phyloP scores from a whole-genome alignment of 92 coral and sea anemone genomes.

The Nematostella vectensis region DNA sequence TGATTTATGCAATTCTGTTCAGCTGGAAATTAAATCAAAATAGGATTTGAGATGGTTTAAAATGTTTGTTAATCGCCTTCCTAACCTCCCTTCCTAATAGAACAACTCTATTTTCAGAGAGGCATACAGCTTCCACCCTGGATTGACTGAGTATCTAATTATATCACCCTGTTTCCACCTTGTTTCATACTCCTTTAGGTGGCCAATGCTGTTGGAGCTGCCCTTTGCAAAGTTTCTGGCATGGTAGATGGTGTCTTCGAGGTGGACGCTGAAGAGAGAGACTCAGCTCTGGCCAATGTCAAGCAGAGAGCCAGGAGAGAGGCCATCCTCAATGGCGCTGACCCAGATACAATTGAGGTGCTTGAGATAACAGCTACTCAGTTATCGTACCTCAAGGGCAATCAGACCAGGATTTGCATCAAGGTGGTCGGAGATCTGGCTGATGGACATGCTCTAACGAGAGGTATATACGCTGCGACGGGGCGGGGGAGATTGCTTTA shows the following conservation, averaged over 20 bases:
- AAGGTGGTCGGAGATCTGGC: conserved; percentile 80
- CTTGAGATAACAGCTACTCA: conserved; percentile 56
- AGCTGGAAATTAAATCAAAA: too few relatives aligned
- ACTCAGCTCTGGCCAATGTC: conserved; percentile 16
- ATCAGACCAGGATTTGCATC: conserved; percentile 56
- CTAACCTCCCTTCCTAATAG: too few relatives aligned
- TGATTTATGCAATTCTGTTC: too few relatives aligned
- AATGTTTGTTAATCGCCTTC: too few relatives aligned
- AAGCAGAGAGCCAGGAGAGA: conserved; percentile 33
- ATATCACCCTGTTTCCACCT: too few relatives aligned
- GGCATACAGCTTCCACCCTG: too few relatives aligned
- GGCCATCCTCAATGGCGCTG: conserved; percentile 71
- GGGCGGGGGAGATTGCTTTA: too few relatives aligned
- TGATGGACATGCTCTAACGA: conserved; percentile 11
- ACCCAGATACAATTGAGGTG: conserved; percentile 39
- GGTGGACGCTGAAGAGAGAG: conserved; percentile 37
- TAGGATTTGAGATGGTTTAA: too few relatives aligned
- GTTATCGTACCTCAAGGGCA: conserved; percentile 70
- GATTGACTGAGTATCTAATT: too few relatives aligned
- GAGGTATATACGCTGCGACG: too few relatives aligned
- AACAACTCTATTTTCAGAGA: too few relatives aligned
- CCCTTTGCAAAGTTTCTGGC: conserved; percentile 89
- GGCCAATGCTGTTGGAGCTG: conserved; percentile 96
- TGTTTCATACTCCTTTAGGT: too few relatives aligned
- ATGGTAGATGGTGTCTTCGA: conserved; percentile 63